Percentiles rank a stretch among this genome's conserved stretches.
phyloP scores from a whole-genome alignment of 2,888 invertebrate genomes.

The Sipha maydis region DNA sequence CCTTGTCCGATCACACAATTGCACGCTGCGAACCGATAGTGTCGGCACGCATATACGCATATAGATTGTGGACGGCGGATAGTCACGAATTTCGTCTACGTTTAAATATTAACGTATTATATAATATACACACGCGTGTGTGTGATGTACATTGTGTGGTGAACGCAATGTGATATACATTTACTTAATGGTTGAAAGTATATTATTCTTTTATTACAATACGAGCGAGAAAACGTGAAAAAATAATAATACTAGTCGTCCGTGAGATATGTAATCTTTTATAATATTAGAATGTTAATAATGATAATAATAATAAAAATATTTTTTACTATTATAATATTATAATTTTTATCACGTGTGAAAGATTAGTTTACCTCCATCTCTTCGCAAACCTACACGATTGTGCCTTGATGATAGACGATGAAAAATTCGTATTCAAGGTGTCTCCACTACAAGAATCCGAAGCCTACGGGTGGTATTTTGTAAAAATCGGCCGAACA shows the following conservation, averaged over 20 bases:
- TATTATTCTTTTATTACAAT: too few species aligned
- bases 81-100: constrained; percentile 48
- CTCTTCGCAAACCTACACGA: neutral
- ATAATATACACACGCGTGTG: neutral
- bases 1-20: constrained; percentile 1
- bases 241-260: constrained; percentile 37
- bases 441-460: neutral
- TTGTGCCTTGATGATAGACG: neutral
- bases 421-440: neutral
- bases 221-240: neutral
- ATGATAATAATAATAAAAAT: neutral
- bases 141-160: neutral
- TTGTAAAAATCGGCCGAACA: neutral
- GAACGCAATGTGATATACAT: neutral
- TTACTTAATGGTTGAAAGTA: neutral
- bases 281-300: neutral
- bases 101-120: neutral
- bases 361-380: neutral
- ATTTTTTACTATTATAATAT: constrained; percentile 21
- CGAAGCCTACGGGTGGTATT: neutral
- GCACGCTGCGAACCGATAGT: neutral
- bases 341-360: constrained; percentile 34
- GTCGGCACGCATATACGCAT: neutral
- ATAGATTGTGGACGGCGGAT: neutral
- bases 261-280: constrained; percentile 35